Percentiles rank a stretch among this genome's conserved stretches.
phyloP scores from a whole-genome alignment of 1,140 invertebrate species.

The Heliconius hermathena region DNA sequence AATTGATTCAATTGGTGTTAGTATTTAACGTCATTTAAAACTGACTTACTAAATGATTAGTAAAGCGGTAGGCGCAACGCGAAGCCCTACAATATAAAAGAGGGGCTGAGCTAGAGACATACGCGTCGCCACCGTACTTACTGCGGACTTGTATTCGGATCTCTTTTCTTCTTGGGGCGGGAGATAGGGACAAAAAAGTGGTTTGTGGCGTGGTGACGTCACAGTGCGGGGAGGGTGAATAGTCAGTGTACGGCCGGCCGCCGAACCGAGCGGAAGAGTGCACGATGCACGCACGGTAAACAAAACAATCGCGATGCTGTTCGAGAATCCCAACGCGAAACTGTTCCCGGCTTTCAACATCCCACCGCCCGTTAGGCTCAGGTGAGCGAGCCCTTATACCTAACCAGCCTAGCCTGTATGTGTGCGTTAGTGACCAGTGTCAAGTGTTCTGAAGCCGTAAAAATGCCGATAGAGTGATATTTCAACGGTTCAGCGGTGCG shows the following conservation, averaged over 20 bases:
- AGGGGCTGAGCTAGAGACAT: constrained; percentile 54
- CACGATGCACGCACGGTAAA: constrained; percentile 74
- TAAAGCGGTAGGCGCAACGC: constrained; percentile 50
- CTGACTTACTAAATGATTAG: constrained; percentile 49
- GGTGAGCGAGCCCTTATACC: constrained; percentile 60
- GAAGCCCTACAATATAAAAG: constrained; percentile 59
- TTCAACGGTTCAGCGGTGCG: constrained; percentile 50
- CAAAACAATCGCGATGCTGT: constrained; percentile 74
- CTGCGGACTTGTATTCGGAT: constrained; percentile 48
- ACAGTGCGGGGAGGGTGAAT: constrained; percentile 52
- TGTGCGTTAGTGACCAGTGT: constrained; percentile 50
- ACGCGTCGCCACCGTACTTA: constrained; percentile 54
- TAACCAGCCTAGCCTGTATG: constrained; percentile 3
- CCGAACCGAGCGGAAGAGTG: constrained; percentile 56
- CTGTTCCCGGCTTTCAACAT: constrained; percentile 79
- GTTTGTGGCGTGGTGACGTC: constrained; percentile 54
- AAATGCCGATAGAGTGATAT: constrained; percentile 57
- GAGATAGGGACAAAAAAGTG: constrained; percentile 45
- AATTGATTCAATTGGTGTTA: constrained; percentile 33
- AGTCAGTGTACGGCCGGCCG: constrained; percentile 70
- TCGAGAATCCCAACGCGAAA: constrained; percentile 79
- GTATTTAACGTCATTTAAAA: constrained; percentile 46
- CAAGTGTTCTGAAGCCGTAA: constrained; percentile 54
- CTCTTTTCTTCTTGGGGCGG: constrained; percentile 34
- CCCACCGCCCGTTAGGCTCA: constrained; percentile 77